Evolutionary conservation across 2,888 invertebrate species (phyloP).

Genomic region (Alcis repandata): DNA sequence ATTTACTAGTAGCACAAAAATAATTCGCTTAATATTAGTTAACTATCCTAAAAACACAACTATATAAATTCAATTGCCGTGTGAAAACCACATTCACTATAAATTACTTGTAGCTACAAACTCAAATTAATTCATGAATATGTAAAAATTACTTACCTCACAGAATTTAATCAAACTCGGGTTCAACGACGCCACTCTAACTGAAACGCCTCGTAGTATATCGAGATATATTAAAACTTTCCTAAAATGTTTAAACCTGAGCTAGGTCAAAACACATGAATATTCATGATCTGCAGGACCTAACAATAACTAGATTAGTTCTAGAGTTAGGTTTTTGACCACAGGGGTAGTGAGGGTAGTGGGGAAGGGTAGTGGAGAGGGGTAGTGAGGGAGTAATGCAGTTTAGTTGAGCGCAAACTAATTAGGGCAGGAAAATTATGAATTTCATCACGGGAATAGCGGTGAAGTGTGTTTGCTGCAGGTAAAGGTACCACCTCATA

Average conservation of each 20-base stretch:
- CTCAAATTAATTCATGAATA: background rate
- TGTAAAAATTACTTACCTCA: background rate
- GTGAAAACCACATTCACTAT: no score
- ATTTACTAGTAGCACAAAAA: no score
- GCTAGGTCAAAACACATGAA: slow-evolving; percentile 16
- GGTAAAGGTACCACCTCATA: background rate
- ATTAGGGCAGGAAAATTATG: slow-evolving; percentile 25
- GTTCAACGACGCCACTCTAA: background rate
- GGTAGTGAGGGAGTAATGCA: slow-evolving; percentile 31
- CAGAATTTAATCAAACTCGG: slow-evolving; percentile 7
- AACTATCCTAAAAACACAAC: no score
- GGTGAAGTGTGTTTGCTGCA: slow-evolving; percentile 2
- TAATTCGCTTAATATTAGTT: no score
- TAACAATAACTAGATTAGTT: slow-evolving; percentile 29
- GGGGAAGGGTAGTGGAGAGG: no score
- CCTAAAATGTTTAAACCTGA: background rate
- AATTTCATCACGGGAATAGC: slow-evolving; percentile 9
- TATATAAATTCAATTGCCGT: no score
- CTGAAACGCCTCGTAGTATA: background rate
- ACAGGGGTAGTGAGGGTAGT: background rate
- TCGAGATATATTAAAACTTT: background rate
- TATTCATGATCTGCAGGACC: slow-evolving; percentile 24
- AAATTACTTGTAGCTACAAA: background rate
- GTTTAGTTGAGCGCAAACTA: slow-evolving; percentile 31
- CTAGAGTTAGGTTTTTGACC: slow-evolving; percentile 25